Conservation (phyloP, 2,797 vertebrate species). For the Bovichtus variegatus region DNA sequence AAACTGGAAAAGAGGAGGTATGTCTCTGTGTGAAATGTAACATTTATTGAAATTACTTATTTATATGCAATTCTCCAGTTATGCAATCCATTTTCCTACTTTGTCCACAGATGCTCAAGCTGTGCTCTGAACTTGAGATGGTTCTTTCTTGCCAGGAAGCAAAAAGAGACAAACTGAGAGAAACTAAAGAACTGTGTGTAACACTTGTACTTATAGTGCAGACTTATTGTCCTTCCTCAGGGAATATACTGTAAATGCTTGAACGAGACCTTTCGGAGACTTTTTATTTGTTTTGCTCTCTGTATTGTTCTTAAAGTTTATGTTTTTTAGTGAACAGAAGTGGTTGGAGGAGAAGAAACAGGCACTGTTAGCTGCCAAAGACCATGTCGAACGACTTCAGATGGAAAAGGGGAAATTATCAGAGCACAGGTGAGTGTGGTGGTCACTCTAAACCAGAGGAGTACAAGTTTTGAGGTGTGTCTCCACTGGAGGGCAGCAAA, state of each 20-base stretch:
- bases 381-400: constrained; percentile 63
- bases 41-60: not conserved
- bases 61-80: not conserved
- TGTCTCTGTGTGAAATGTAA: constrained; percentile 11
- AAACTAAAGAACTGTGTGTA: constrained; percentile 90
- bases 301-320: not conserved
- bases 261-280: no score
- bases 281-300: not conserved
- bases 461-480: not conserved
- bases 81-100: not conserved
- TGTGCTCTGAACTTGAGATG: constrained; percentile 88
- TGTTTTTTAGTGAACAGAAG: constrained; percentile 78
- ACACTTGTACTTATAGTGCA: constrained; percentile 9
- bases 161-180: constrained; percentile 86
- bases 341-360: constrained; percentile 84
- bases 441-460: not conserved
- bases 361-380: constrained; percentile 64
- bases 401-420: constrained; percentile 74
- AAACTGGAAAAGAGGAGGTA: constrained; percentile 84
- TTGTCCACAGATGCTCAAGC: constrained; percentile 86
- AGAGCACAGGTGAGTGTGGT: constrained; percentile 69
- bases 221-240: not conserved
- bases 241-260: not conserved
- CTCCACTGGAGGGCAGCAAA: not conserved
- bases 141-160: constrained; percentile 80